Base-by-base conservation (phyloP, 2,888 invertebrate species). In the Hirtodrosophila alboralis region DNA sequence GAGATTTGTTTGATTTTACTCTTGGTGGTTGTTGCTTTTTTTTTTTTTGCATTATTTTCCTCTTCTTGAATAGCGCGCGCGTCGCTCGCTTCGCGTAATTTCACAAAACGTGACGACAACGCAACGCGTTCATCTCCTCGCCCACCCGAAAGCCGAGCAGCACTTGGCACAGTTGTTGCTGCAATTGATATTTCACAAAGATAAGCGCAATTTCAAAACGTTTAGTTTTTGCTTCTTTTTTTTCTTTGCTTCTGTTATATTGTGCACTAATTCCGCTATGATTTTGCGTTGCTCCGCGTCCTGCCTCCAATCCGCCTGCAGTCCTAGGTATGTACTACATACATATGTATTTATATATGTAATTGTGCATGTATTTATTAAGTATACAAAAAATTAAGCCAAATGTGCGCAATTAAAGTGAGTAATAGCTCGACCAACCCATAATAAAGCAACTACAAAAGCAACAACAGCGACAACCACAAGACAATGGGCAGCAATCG, bases 161-260 rank as follows among this genome's bases (percentile, higher is more conserved):
- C 60, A 65, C 70, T 69, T 69, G 69, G 71, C 69, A 66, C 59
- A 69, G 48, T 69, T 64, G 60, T 64, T 74, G 75, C 73, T 74
- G 75, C 73, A 81, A 81, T 84, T 80, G 84, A 84, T 81, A 84
- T 84, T 84, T 81, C 78, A 71, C 76, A 66, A 84, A 70, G 80
- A 81, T 81, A 81, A 84, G 74, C 68, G 44, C 49, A 66, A 81
- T 81, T 84, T 81, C 78, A 71, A 81, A 81, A 81, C 73, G 78
- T 68, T 78, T 75, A 59, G 60, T 58, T 62, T 48, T 65, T 51
- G 14, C 10, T 40, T 54, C 18, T 59, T 31, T 40, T 10, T 41
- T 60, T 34, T 31, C 44, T 10, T 41, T 60, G 36, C n/a, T 56
- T 43, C 57, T 69, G 51, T 69, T 75, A 61, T 52, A 54, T 67